phyloP scores from a whole-genome alignment of 2,113 vertebrate genomes.

The Embiotoca jacksoni region DNA sequence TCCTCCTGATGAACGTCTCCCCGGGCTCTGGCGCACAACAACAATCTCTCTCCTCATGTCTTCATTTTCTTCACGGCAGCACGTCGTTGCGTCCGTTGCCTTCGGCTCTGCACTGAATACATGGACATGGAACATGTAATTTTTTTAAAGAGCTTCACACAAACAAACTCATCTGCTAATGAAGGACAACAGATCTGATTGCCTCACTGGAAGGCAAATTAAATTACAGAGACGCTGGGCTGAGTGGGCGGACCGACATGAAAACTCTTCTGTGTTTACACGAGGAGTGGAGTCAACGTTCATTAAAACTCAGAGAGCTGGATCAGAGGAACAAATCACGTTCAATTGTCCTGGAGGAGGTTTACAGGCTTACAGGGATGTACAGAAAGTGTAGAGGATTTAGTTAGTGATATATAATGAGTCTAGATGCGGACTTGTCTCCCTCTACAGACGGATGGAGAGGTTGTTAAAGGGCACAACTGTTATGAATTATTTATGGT shows the following conservation, averaged over 20 bases:
- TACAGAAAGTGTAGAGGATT: slow-evolving; percentile 1
- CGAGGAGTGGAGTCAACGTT: slow-evolving; percentile 22
- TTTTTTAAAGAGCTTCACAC: slow-evolving; percentile 25
- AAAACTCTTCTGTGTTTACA: slow-evolving; percentile 25
- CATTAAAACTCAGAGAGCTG: slow-evolving; percentile 41
- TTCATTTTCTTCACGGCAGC: background rate
- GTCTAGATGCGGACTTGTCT: background rate
- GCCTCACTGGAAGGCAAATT: slow-evolving; percentile 37
- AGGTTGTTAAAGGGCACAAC: background rate
- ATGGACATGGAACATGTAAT: background rate
- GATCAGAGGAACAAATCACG: slow-evolving; percentile 40
- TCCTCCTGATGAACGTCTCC: background rate
- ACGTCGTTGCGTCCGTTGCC: background rate
- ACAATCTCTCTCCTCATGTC: slow-evolving; percentile 2
- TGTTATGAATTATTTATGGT: background rate
- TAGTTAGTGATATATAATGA: slow-evolving; percentile 29
- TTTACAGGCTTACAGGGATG: slow-evolving; percentile 7
- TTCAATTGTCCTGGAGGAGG: slow-evolving; percentile 23
- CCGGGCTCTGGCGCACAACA: background rate
- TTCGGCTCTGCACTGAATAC: background rate
- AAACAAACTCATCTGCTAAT: slow-evolving; percentile 44
- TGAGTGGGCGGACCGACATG: slow-evolving; percentile 27
- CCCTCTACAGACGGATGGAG: slow-evolving; percentile 1
- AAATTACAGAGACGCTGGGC: slow-evolving; percentile 17
- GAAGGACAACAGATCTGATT: slow-evolving; percentile 54